A percentile compares a stretch with the other conserved stretches of the same genome.
phyloP scores from a whole-genome alignment of 2,888 invertebrate species.

The Serripes groenlandicus region DNA sequence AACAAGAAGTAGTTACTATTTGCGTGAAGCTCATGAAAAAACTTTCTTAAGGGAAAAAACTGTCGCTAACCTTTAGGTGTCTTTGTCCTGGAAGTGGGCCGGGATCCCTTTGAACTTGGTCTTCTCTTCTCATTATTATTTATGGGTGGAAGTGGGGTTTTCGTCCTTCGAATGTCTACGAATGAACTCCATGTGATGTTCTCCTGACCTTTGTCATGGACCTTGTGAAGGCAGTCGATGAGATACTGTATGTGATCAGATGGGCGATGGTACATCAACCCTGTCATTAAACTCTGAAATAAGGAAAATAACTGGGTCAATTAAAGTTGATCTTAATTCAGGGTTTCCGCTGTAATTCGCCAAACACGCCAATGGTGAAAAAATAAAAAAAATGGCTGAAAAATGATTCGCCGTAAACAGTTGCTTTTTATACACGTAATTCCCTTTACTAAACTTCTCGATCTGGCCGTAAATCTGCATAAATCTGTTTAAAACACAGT shows the following conservation, averaged over 20 bases:
- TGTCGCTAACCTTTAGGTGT: constrained; percentile 73
- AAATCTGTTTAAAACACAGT: too few species aligned
- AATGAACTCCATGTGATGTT: constrained; percentile 85
- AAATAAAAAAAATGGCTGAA: too few species aligned
- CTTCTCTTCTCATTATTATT: constrained; percentile 71
- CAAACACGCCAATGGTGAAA: too few species aligned
- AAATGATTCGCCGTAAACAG: too few species aligned
- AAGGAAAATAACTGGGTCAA: not conserved
- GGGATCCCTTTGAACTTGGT: constrained; percentile 69
- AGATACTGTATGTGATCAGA: constrained; percentile 86
- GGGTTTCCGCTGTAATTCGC: too few species aligned
- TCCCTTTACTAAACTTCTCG: too few species aligned
- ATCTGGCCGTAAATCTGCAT: too few species aligned
- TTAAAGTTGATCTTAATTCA: too few species aligned
- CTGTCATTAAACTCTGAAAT: constrained; percentile 87
- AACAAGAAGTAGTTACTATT: too few species aligned
- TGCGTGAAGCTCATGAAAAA: too few species aligned
- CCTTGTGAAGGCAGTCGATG: constrained; percentile 83
- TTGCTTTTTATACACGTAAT: too few species aligned
- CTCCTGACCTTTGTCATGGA: constrained; percentile 80
- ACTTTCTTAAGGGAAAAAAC: too few species aligned
- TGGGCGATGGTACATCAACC: constrained; percentile 87
- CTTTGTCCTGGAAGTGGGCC: constrained; percentile 64
- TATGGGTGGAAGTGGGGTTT: constrained; percentile 84
- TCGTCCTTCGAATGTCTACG: constrained; percentile 81